Conservation (phyloP, 2,797 vertebrate species). For the Poeciliopsis paucimaculata region DNA sequence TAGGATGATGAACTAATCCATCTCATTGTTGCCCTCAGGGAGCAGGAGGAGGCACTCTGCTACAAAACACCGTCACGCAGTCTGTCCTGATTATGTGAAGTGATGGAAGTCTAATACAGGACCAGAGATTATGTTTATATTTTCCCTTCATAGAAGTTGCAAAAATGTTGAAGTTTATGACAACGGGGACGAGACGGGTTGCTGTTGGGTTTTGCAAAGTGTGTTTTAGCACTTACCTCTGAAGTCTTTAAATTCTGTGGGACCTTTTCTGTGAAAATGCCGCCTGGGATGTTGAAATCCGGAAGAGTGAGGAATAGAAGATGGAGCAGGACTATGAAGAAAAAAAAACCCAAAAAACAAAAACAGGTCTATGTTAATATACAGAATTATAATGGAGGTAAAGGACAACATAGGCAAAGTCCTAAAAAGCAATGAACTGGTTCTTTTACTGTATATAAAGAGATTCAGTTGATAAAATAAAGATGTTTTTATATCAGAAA, state of each 20-base stretch:
- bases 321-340: not conserved
- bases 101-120: conserved; percentile 38
- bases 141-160: not conserved
- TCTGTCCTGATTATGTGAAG: conserved; percentile 47
- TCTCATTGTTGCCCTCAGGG: conserved; percentile 42
- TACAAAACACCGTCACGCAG: conserved; percentile 32
- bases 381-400: not conserved
- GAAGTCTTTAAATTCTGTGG: not conserved
- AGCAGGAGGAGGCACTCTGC: conserved; percentile 25
- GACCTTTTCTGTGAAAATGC: not conserved
- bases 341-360: not conserved
- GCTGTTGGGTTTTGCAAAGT: not conserved
- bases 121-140: conserved; percentile 45
- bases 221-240: not conserved
- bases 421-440: not conserved
- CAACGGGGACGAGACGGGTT: not conserved
- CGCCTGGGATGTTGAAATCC: not conserved
- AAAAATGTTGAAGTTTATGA: not conserved
- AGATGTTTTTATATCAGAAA: not conserved
- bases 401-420: not conserved
- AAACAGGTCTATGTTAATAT: not conserved
- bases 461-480: not conserved
- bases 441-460: not conserved
- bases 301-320: not conserved
- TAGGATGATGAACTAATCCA: conserved; percentile 50